Percentiles rank a stretch among this genome's conserved stretches.
Evolutionary conservation across 1,140 invertebrate genomes (phyloP).

Genomic region (Ceratina calcarata): DNA sequence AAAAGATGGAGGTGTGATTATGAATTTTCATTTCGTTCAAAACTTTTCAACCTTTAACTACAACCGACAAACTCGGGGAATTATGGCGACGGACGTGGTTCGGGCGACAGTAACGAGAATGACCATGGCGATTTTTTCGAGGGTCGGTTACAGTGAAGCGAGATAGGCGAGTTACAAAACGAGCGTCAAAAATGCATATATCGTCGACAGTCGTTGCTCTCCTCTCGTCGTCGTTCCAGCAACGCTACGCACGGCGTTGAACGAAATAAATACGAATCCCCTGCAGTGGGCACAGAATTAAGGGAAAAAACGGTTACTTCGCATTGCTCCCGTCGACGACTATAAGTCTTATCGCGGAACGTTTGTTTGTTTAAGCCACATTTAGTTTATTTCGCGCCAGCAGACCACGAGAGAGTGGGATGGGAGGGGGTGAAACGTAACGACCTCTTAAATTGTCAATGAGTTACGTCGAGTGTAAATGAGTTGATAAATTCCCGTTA

Average conservation of each 20-base stretch:
- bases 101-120: neutral
- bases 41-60: no score
- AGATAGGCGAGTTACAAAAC: constrained; percentile 23
- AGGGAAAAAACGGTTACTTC: constrained; percentile 11
- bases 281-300: neutral
- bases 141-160: neutral
- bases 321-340: neutral
- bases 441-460: constrained; percentile 42
- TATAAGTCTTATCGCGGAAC: constrained; percentile 16
- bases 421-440: constrained; percentile 12
- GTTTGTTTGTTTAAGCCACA: constrained; percentile 43
- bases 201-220: constrained; percentile 13
- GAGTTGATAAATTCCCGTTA: constrained; percentile 47
- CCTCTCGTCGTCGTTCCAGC: neutral
- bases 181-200: constrained; percentile 35
- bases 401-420: neutral
- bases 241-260: neutral
- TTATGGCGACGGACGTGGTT: neutral
- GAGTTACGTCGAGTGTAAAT: constrained; percentile 35
- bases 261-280: constrained; percentile 23
- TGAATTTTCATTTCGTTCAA: no score
- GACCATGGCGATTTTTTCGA: constrained; percentile 4
- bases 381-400: constrained; percentile 25
- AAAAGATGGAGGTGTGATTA: no score
- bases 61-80: neutral